Conservation (phyloP, 2,888 invertebrate species). For the Incurvaria masculella region DNA sequence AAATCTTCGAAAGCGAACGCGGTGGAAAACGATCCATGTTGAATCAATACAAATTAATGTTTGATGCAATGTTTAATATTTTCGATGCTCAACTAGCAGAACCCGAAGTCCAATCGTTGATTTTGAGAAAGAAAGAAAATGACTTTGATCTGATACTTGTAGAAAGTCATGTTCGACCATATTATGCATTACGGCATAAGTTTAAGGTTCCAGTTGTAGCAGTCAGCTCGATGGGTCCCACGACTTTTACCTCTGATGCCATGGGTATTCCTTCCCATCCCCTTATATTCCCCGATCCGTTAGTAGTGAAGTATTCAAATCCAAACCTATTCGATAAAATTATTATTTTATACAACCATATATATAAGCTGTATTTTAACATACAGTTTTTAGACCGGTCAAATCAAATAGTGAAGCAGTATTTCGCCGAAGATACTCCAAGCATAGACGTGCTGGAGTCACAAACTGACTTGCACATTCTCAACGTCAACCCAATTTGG, state of each 20-base stretch:
- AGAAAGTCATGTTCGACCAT: constrained; percentile 27
- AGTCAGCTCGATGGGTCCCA: constrained; percentile 27
- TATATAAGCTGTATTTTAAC: not conserved
- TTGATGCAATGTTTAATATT: constrained; percentile 5
- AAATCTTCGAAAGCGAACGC: not conserved
- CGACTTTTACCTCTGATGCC: constrained; percentile 21
- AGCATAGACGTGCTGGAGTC: constrained; percentile 6
- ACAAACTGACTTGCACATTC: constrained; percentile 12
- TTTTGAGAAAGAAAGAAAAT: constrained; percentile 17
- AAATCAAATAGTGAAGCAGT: constrained; percentile 1
- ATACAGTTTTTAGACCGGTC: not conserved
- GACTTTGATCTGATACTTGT: constrained; percentile 36
- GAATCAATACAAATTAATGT: not conserved
- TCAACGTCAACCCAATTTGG: constrained; percentile 10
- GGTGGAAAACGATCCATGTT: not conserved
- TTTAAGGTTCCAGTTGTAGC: constrained; percentile 37
- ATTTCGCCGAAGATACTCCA: constrained; percentile 9
- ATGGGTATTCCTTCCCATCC: constrained; percentile 34
- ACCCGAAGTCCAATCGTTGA: constrained; percentile 20
- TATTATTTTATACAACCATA: not conserved
- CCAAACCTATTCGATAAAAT: constrained; percentile 20
- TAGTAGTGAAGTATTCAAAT: constrained; percentile 20
- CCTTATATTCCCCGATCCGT: constrained; percentile 25
- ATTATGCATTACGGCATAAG: constrained; percentile 27
- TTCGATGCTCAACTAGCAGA: constrained; percentile 20